Evolutionary conservation across 1,140 invertebrate genomes (phyloP).

Genomic region (Dreissena polymorpha): DNA sequence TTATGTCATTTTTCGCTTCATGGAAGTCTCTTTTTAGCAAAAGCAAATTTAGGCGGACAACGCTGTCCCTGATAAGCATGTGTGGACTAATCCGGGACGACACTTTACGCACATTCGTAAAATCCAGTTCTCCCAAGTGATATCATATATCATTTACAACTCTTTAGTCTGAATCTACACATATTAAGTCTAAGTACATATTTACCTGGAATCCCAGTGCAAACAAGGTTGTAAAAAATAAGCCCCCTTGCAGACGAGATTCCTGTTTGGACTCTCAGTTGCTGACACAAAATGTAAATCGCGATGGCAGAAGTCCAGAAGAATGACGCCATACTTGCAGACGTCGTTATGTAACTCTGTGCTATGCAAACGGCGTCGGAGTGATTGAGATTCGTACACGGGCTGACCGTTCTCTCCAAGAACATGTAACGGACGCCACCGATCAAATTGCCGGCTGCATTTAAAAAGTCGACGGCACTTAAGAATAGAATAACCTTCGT

Average conservation of each 20-base stretch:
- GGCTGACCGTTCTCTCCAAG: background rate
- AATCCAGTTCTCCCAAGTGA: too few relatives aligned
- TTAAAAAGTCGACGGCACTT: slow-evolving; percentile 30
- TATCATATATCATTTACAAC: too few relatives aligned
- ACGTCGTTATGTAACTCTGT: slow-evolving; percentile 54
- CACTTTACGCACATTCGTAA: too few relatives aligned
- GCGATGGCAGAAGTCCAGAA: slow-evolving; percentile 55
- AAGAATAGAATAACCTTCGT: slow-evolving; percentile 36
- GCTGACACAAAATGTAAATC: slow-evolving; percentile 37
- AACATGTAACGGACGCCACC: slow-evolving; percentile 37
- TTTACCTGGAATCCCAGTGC: slow-evolving; percentile 55
- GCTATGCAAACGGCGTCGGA: slow-evolving; percentile 30
- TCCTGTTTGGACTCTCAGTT: background rate
- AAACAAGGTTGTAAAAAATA: slow-evolving; percentile 34
- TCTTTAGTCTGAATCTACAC: too few relatives aligned
- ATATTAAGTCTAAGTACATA: background rate
- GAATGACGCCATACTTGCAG: slow-evolving; percentile 54
- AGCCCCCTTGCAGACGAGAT: slow-evolving; percentile 6
- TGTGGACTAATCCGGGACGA: too few relatives aligned
- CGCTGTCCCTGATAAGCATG: too few relatives aligned
- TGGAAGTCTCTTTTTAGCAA: too few relatives aligned
- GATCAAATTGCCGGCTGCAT: slow-evolving; percentile 33
- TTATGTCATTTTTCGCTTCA: too few relatives aligned
- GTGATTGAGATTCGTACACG: background rate
- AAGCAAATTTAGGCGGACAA: too few relatives aligned